Evolutionary conservation across 2,797 vertebrate species (phyloP).

Genomic region (Lepus townsendii): DNA sequence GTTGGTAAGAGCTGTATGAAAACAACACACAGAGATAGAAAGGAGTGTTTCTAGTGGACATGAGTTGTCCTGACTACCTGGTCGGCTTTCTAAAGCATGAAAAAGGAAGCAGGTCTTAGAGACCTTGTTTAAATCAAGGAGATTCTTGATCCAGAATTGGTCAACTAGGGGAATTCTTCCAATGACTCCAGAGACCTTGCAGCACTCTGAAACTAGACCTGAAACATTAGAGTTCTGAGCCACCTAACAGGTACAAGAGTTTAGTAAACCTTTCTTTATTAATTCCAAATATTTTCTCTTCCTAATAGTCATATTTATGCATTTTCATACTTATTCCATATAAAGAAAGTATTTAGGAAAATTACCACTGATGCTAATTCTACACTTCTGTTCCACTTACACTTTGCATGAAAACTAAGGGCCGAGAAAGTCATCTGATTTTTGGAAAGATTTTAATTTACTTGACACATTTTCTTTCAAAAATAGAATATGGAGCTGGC

Average conservation of each 20-base stretch:
- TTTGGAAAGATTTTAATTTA: background rate
- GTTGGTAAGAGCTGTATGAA: background rate
- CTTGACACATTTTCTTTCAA: background rate
- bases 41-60: background rate
- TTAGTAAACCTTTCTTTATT: background rate
- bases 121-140: background rate
- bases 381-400: background rate
- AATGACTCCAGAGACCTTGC: background rate
- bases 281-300: background rate
- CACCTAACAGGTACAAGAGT: background rate
- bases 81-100: background rate
- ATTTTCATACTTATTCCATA: background rate
- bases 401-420: background rate
- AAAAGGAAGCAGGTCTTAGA: background rate
- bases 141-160: background rate
- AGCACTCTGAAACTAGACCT: background rate
- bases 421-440: background rate
- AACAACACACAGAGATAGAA: background rate
- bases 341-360: background rate
- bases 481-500: too few relatives aligned
- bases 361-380: background rate
- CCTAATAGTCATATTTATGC: background rate
- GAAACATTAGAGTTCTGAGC: background rate
- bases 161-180: background rate
- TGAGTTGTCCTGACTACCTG: background rate